A percentile compares a stretch with the other conserved stretches of the same genome.
Conservation (phyloP, 2,113 vertebrate genomes). For the Syngnathus scovelli region DNA sequence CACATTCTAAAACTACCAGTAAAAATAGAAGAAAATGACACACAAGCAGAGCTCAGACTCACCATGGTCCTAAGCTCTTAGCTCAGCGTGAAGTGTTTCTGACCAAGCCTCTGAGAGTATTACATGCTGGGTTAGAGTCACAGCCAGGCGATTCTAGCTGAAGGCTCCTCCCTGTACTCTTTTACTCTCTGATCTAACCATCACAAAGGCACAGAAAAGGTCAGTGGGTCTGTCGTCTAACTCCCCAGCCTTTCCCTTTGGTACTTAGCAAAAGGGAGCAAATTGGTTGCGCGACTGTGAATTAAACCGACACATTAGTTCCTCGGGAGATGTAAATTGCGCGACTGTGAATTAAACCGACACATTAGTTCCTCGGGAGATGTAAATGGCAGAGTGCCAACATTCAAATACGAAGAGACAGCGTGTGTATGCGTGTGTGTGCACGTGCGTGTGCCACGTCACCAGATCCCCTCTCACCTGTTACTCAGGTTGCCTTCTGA, state of each 20-base stretch:
- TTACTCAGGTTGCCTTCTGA: conserved; percentile 56
- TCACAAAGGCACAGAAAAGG: conserved; percentile 11
- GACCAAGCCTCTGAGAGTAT: conserved; percentile 64
- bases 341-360: no score
- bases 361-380: no score
- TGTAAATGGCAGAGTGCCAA: no score
- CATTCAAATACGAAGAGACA: no score
- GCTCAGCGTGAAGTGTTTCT: conserved; percentile 64
- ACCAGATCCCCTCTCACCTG: conserved; percentile 71
- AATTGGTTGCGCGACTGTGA: neutral
- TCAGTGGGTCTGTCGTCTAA: conserved; percentile 8
- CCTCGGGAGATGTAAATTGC: neutral
- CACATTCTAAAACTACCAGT: neutral
- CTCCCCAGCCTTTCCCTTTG: neutral
- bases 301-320: neutral
- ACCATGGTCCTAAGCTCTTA: conserved; percentile 66
- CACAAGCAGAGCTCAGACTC: conserved; percentile 3
- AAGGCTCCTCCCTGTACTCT: conserved; percentile 62
- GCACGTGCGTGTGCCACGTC: conserved; percentile 15
- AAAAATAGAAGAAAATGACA: neutral
- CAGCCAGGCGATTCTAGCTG: conserved; percentile 41
- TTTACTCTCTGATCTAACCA: conserved; percentile 64
- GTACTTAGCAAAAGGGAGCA: neutral
- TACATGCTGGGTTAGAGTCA: conserved; percentile 42
- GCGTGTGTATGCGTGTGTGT: neutral